Percentiles rank a stretch among this genome's conserved stretches.
Evolutionary conservation across 2,888 invertebrate genomes (phyloP).

Genomic region (Hypolimnas misippus): DNA sequence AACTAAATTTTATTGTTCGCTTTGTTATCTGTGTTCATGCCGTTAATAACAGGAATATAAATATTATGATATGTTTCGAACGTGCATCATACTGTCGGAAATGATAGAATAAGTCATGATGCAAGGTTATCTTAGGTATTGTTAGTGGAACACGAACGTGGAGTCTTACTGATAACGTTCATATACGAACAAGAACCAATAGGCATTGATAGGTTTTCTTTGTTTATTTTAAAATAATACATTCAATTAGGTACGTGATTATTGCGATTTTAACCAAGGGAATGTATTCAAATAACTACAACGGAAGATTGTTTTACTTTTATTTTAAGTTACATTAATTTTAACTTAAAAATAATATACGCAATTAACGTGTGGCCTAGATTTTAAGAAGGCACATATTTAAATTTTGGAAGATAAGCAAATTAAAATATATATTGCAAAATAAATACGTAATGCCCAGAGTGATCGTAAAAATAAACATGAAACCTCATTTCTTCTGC

Average conservation of each 20-base stretch:
- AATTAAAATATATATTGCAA: no score
- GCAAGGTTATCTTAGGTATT: conserved; percentile 17
- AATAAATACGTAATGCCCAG: no score
- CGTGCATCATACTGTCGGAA: conserved; percentile 4
- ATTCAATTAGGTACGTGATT: background rate
- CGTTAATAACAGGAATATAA: background rate
- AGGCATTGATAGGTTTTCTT: background rate
- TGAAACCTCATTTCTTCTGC: background rate
- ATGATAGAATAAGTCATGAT: conserved; percentile 14
- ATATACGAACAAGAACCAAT: conserved; percentile 1
- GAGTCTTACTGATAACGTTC: conserved; percentile 4
- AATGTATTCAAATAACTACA: no score
- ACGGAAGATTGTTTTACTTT: no score
- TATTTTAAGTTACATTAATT: no score
- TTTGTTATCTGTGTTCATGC: background rate
- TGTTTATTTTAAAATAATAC: background rate
- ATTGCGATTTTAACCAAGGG: background rate
- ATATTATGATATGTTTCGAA: conserved; percentile 4
- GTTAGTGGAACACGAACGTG: background rate
- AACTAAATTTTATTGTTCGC: background rate
- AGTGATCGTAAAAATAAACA: background rate
- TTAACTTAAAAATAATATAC: no score
- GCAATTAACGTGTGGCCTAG: no score
- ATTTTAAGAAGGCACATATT: no score
- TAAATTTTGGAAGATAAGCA: no score